Conservation (phyloP, 2,113 vertebrate genomes). For the Rhegmatorhina hoffmannsi region DNA sequence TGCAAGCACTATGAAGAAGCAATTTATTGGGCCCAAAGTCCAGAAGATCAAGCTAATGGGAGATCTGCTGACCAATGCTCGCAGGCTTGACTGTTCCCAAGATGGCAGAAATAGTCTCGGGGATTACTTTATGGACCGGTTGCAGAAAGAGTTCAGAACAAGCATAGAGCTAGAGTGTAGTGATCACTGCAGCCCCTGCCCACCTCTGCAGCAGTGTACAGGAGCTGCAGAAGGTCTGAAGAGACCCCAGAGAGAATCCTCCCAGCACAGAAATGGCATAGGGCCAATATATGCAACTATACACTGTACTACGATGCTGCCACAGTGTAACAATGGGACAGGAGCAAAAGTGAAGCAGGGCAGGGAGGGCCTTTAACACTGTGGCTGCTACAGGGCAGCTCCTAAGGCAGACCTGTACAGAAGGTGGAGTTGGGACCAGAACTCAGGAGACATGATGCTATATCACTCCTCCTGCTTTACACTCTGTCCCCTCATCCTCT, state of each 20-base stretch:
- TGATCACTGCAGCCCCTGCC: conserved; percentile 7
- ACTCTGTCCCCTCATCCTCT: neutral
- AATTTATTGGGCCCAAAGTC: conserved; percentile 72
- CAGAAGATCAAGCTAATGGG: conserved; percentile 76
- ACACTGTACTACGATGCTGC: neutral
- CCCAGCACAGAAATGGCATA: conserved; percentile 30
- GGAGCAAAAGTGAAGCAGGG: conserved; percentile 29
- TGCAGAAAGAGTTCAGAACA: conserved; percentile 73
- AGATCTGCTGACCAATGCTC: conserved; percentile 77
- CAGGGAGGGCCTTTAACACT: conserved; percentile 28
- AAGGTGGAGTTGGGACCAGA: neutral
- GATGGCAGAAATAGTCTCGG: conserved; percentile 72
- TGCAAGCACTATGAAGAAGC: conserved; percentile 72
- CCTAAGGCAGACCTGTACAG: neutral
- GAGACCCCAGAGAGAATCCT: neutral
- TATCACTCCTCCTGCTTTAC: neutral
- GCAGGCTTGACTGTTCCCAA: conserved; percentile 72
- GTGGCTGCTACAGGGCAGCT: neutral
- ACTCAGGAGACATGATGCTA: neutral
- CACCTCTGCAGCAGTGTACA: neutral
- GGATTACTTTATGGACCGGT: conserved; percentile 79
- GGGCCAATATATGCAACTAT: conserved; percentile 44
- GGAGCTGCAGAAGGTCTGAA: conserved; percentile 21
- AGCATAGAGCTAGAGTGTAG: conserved; percentile 24
- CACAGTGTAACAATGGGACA: neutral